These are phyloP conservation scores for Solenopsis fugax DNA, from an alignment of 1,140 invertebrate species.

Conservation along the genomic window DNA sequence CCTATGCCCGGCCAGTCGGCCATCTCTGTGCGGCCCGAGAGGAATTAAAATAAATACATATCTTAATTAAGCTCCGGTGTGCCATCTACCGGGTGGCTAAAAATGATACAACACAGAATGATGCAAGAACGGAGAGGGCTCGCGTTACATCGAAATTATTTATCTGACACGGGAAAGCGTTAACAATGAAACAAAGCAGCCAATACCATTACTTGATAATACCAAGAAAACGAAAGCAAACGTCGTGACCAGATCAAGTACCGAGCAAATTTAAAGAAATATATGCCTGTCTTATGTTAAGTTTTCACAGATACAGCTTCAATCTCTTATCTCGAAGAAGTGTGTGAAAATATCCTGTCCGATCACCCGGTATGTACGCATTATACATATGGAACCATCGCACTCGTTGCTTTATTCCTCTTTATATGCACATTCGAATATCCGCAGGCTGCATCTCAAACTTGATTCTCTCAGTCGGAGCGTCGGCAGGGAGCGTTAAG, in stretches of 20 bases:
- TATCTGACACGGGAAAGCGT: not conserved
- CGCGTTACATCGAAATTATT: conserved; percentile 37
- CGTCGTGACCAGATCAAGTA: not conserved
- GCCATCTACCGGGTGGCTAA: conserved; percentile 77
- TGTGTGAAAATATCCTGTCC: conserved; percentile 4
- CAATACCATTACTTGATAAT: not conserved
- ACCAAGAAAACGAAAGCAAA: not conserved
- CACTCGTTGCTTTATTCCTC: conserved; percentile 74
- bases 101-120: conserved; percentile 38
- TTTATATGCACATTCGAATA: conserved; percentile 80
- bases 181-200: not conserved
- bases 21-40: conserved; percentile 78
- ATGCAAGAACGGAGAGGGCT: not conserved
- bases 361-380: conserved; percentile 69
- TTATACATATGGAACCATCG: conserved; percentile 70
- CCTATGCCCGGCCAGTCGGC: conserved; percentile 77
- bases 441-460: conserved; percentile 78
- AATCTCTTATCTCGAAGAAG: not conserved
- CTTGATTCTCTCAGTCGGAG: conserved; percentile 69
- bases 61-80: conserved; percentile 85
- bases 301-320: not conserved
- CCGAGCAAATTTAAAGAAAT: not conserved
- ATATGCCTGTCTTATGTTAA: not conserved
- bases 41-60: conserved; percentile 87
- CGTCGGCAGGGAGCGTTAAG: conserved; percentile 60